Conservation (phyloP, 2,888 invertebrate genomes). For the Meandrusa payeni region DNA sequence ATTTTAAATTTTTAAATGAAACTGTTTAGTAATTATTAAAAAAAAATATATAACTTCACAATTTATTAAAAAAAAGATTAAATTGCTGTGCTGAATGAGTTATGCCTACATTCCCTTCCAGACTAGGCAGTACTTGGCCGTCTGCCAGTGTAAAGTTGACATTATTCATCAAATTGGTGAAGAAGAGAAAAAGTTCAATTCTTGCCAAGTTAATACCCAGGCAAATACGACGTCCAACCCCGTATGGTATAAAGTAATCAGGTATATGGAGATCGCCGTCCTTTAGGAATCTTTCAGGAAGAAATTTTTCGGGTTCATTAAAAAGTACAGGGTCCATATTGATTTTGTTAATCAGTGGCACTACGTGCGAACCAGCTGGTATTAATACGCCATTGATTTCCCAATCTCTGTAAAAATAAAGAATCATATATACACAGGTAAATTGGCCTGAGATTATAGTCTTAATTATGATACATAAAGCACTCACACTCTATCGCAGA, state of each 20-base stretch:
- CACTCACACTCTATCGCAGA: too few relatives aligned
- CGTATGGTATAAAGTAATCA: slow-evolving; percentile 91
- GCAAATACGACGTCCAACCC: slow-evolving; percentile 91
- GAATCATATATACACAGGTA: too few relatives aligned
- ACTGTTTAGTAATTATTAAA: too few relatives aligned
- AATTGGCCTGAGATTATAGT: too few relatives aligned
- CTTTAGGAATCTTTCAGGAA: slow-evolving; percentile 87
- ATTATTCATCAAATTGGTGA: slow-evolving; percentile 87
- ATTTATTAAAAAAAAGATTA: slow-evolving; percentile 31
- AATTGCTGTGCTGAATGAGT: slow-evolving; percentile 85
- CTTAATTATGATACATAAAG: too few relatives aligned
- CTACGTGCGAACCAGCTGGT: slow-evolving; percentile 88
- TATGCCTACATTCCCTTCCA: slow-evolving; percentile 86
- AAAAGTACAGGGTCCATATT: slow-evolving; percentile 91
- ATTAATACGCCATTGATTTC: slow-evolving; percentile 86
- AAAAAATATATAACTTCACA: slow-evolving; percentile 1
- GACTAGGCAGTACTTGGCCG: slow-evolving; percentile 84
- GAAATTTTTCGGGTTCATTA: slow-evolving; percentile 89
- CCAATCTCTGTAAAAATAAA: slow-evolving; percentile 82
- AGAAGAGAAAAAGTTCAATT: slow-evolving; percentile 92
- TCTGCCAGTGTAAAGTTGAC: slow-evolving; percentile 85
- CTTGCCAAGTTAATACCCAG: slow-evolving; percentile 90
- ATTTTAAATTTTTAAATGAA: too few relatives aligned
- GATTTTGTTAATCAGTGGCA: slow-evolving; percentile 89
- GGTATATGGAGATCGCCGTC: slow-evolving; percentile 86